Percentiles rank a stretch among this genome's conserved stretches.
These are phyloP conservation scores for Vimba vimba DNA, from an alignment of 2,113 vertebrate species.

Conservation along the genomic window DNA sequence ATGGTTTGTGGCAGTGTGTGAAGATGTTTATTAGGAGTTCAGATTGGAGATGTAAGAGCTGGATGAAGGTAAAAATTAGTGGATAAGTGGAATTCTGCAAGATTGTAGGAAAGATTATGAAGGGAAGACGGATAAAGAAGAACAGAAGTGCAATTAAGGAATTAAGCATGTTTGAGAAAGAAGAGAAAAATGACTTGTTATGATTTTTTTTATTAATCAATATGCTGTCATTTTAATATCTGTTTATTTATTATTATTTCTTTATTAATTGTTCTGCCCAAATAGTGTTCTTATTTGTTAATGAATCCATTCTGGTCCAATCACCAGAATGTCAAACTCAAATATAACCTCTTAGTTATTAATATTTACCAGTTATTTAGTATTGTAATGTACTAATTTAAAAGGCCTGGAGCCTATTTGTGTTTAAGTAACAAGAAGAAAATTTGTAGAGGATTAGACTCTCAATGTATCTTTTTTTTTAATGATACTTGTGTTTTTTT, in stretches of 20 bases:
- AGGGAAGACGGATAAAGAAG: conserved; percentile 1
- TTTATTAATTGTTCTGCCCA: background rate
- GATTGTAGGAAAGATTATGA: conserved; percentile 30
- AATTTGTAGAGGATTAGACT: conserved; percentile 9
- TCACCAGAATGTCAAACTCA: background rate
- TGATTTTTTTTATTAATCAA: background rate
- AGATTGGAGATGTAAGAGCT: background rate
- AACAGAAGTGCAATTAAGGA: conserved; percentile 18
- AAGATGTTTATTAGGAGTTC: conserved; percentile 8
- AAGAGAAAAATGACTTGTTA: background rate
- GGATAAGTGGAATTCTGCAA: conserved; percentile 50
- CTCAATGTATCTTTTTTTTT: background rate
- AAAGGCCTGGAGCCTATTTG: conserved; percentile 72
- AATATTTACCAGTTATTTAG: conserved; percentile 40
- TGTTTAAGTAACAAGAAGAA: conserved; percentile 26
- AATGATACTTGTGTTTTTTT: conserved; percentile 35
- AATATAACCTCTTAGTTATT: conserved; percentile 36
- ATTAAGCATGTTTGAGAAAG: background rate
- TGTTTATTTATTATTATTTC: conserved; percentile 1
- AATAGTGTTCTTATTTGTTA: background rate
- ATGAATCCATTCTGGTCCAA: background rate
- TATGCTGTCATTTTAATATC: background rate
- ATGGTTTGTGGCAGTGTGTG: conserved; percentile 34
- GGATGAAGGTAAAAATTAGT: background rate
- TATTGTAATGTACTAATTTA: conserved; percentile 43